Conservation (phyloP, 2,888 invertebrate genomes). For the Abscondita cerata region DNA sequence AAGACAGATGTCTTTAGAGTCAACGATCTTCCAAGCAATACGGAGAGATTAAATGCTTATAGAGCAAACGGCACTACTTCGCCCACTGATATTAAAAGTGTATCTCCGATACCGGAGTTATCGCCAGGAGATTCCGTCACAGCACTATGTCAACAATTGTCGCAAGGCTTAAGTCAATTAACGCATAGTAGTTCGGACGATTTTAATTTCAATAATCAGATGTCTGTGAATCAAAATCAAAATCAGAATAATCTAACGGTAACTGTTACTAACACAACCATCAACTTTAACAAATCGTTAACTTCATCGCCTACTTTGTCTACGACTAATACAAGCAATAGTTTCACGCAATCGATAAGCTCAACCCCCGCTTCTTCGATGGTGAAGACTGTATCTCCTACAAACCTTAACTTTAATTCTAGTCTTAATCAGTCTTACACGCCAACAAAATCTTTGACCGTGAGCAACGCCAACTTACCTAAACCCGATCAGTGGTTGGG, state of each 20-base stretch:
- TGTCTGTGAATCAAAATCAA: constrained; percentile 61
- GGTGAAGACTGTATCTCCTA: constrained; percentile 43
- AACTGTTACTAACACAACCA: constrained; percentile 53
- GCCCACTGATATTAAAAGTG: constrained; percentile 56
- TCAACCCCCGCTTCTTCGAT: constrained; percentile 46
- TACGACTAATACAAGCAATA: constrained; percentile 40
- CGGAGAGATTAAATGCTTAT: constrained; percentile 75
- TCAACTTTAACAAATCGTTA: constrained; percentile 49
- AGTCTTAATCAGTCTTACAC: constrained; percentile 38
- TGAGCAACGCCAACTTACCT: constrained; percentile 62
- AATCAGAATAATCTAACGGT: constrained; percentile 62
- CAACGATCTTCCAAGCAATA: constrained; percentile 93
- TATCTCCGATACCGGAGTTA: constrained; percentile 80
- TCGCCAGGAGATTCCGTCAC: constrained; percentile 73
- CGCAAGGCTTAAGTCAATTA: constrained; percentile 70
- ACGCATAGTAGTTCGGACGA: constrained; percentile 66
- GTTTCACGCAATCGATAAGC: constrained; percentile 28
- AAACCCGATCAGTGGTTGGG: constrained; percentile 87
- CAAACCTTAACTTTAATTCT: constrained; percentile 47
- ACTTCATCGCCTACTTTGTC: constrained; percentile 44
- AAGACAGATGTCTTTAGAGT: constrained; percentile 94
- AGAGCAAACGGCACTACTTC: constrained; percentile 48
- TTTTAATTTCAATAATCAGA: constrained; percentile 65
- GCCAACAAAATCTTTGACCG: constrained; percentile 34
- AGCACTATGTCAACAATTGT: constrained; percentile 80